Evolutionary conservation across 2,797 vertebrate species (phyloP), one percentile per base, ranked within the genome.

Genomic region (Sebastes matsubarae): DNA sequence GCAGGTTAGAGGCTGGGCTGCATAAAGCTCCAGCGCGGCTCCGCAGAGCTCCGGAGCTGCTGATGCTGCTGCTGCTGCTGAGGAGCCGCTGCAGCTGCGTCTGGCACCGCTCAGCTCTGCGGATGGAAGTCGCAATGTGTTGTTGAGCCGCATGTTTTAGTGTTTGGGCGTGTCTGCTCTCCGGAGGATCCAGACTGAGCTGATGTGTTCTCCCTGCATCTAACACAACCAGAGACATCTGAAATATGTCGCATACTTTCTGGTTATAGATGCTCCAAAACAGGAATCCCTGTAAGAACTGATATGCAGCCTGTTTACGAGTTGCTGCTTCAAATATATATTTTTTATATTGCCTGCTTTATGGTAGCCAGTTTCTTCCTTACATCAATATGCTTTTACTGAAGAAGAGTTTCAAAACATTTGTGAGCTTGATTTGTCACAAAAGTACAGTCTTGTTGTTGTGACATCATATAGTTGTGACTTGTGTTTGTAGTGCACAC

Each of bases 121-220:
- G 42, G 70, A 13, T 27, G 2, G 38, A 74, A 75, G 52, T 79
- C 24, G 69, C 55, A 30, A 1, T 27, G 87, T 82, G 72, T 77
- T 82, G 73, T 72, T 42, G 75, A 68, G 66, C 32, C 25, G 72
- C 75, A 52, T 84, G 73, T 81, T 72, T 74, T 34, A 36, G 61
- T 74, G 63, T 82, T 87, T 88, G 92, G 94, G 94, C 88, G 94
- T 94, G 93, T 89, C 93, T 87, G 83, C 38, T 70, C 64, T 70
- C 24, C 64, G 5, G 13, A 20, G 71, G 79, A 74, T 60, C 52
- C 30, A 32, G 72, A 18, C 16, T 36, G 14, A 64, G 68, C 79
- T 5, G 60, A 36, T 6, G 57, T 20, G 57, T 20, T 57, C 68
- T 32, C 58, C 14, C 46, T 18, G 18, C 25, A n/a, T 8, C 14